phyloP scores from a whole-genome alignment of 2,888 invertebrate species.

The Pristionchus fissidentatus region DNA sequence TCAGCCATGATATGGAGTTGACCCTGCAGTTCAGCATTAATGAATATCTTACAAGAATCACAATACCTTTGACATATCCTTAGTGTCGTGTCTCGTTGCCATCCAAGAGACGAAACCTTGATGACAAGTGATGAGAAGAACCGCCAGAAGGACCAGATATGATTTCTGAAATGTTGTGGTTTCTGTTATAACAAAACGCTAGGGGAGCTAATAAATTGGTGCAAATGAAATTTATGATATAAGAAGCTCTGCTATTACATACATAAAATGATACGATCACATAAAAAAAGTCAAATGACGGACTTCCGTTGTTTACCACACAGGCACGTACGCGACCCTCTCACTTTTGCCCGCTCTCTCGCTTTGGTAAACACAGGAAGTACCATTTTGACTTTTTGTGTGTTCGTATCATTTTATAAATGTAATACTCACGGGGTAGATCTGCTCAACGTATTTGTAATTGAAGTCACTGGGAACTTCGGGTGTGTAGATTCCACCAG shows the following conservation, averaged over 20 bases:
- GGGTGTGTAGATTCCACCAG: conserved; percentile 60
- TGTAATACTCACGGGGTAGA: conserved; percentile 55
- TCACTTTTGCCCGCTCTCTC: too few relatives aligned
- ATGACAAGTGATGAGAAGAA: conserved; percentile 20
- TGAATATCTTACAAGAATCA: background rate
- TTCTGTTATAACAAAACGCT: background rate
- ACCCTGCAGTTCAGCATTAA: background rate
- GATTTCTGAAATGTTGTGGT: conserved; percentile 22
- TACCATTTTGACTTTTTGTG: too few relatives aligned
- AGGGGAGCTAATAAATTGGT: too few relatives aligned
- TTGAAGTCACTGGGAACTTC: conserved; percentile 56
- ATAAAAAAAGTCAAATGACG: too few relatives aligned
- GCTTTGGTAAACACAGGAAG: too few relatives aligned
- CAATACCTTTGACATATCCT: conserved; percentile 21
- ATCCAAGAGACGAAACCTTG: conserved; percentile 3
- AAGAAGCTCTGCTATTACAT: too few relatives aligned
- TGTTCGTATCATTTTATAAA: too few relatives aligned
- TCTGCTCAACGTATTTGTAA: conserved; percentile 57
- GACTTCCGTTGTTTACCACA: too few relatives aligned
- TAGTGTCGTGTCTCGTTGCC: background rate
- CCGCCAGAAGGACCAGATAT: conserved; percentile 40
- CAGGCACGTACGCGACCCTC: too few relatives aligned
- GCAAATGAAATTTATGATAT: conserved; percentile 25
- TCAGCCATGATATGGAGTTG: conserved; percentile 52
- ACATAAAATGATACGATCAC: too few relatives aligned